Base-by-base conservation (phyloP, 1,140 invertebrate species). In the Teleogryllus occipitalis region DNA sequence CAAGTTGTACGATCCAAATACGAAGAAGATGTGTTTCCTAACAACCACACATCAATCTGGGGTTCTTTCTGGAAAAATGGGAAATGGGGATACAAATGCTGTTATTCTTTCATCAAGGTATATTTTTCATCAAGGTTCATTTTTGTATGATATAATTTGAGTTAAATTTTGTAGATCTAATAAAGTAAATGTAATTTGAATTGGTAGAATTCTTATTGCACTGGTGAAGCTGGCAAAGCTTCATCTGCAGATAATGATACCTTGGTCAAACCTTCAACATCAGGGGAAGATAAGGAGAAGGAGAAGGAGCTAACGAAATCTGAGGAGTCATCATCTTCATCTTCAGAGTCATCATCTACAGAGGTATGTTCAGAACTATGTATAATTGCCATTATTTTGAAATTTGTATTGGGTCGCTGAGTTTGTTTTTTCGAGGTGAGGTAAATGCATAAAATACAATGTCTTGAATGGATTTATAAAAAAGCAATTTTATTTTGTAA, bases 41-140 rank as follows among this genome's bases (percentile, higher is more conserved):
- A 97, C 84, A 99, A 99, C 85, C 98, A 99, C 85, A 96, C 92
- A 0, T 92, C 92, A 22, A 93, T 99, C 12, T 99, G 95, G 94
- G 98, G 98, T 4, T 99, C 97, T 0, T 99, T 90, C 85, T 99
- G 97, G 97, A 91, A 90, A 82, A 90, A 92, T 81, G 96, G 96
- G 0, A 88, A 91, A 79, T 99, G 98, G 98, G 98, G 97, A 0
- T 99, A 94, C 85, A 94, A 94, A 84, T 99, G 98, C 84, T 99
- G 98, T 87, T 92, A 98, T 85, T 96, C 96, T 0, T 93, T 95
- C 81, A 90, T 99, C 0, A 98, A 98, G 86, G 92, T 93, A 85
- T 85, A 86, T 47, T 90, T 91, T 3, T 65, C 81, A 90, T 99
- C 0, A 98, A 98, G 86, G 92, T 93, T 84, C 85, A 86, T 47